Base-by-base conservation (phyloP, 2,888 invertebrate species). In the Embidobia sp. region DNA sequence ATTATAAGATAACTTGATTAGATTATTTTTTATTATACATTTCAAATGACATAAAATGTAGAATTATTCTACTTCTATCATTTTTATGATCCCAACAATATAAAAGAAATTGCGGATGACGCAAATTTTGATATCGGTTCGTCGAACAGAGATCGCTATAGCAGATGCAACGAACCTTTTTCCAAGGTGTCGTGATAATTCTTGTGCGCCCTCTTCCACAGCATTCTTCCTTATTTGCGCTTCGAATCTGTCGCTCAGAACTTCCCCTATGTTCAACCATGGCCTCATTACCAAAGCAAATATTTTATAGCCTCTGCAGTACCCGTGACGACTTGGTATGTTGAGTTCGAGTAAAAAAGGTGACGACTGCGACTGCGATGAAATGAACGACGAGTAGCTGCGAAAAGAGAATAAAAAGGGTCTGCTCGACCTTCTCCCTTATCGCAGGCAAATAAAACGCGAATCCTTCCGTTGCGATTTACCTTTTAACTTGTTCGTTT, bases 201-300 rank as follows among this genome's bases (percentile, higher is more conserved):
- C 84, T 79, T 81, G 74, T 82, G 80, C 80, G 69, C 80, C 82
- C 77, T 79, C 75, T 80, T 81, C 57, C 74, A 61, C 51, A 61
- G 79, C 77, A 70, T 80, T 77, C 81, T 84, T 83, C 81, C 83
- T 80, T 88, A 86, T 88, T 88, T 88, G 85, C 87, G 79, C 83
- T 85, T 80, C 83, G 83, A 86, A 84, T 88, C 83, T 81, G 81
- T 83, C 81, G 78, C 64, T 64, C 55, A 40, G 59, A 79, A 64
- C 67, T 75, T 73, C 79, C 78, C 75, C 72, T 76, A 80, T 81
- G 82, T 81, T 83, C 83, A 84, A 81, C 85, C 84, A 78, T 86
- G 85, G 87, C 89, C 88, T 89, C 89, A 88, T 89, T 89, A 88
- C 86, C 84, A 89, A 88, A 88, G 88, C 87, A 89, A 89, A 89